Conservation (phyloP, 1,140 invertebrate genomes). For the Drosophila arizonae region DNA sequence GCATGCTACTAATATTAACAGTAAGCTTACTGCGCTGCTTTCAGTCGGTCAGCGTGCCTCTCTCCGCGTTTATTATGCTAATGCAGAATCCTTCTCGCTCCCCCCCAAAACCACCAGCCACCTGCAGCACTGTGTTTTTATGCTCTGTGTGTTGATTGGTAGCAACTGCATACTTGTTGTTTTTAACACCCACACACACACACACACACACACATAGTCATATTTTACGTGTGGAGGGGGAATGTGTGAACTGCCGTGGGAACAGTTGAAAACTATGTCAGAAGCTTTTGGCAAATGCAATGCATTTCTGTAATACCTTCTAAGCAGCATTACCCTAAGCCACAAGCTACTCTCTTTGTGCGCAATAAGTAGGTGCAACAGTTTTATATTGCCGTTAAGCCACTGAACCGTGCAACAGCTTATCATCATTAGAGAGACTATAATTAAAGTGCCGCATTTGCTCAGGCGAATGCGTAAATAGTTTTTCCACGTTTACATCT, state of each 20-base stretch:
- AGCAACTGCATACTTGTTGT: conserved; percentile 14
- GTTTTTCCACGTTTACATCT: too few species aligned
- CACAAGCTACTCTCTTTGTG: conserved; percentile 18
- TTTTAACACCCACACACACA: conserved; percentile 5
- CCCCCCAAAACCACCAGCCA: not conserved
- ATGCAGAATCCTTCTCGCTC: conserved; percentile 45
- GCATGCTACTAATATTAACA: too few species aligned
- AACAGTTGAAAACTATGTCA: conserved; percentile 67
- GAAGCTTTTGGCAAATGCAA: conserved; percentile 39
- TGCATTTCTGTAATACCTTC: conserved; percentile 74
- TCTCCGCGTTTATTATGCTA: conserved; percentile 63
- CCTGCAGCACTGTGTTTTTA: conserved; percentile 38
- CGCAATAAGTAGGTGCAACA: conserved; percentile 13
- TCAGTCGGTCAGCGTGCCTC: conserved; percentile 18
- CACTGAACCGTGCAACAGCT: not conserved
- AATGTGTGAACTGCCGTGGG: not conserved
- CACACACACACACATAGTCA: conserved; percentile 13
- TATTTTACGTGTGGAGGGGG: not conserved
- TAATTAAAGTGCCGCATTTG: not conserved
- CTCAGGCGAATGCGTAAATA: too few species aligned
- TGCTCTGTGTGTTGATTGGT: conserved; percentile 54
- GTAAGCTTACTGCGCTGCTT: not conserved
- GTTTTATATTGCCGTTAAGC: not conserved
- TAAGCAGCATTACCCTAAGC: conserved; percentile 63
- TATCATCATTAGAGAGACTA: too few species aligned